These are phyloP conservation scores for Lanius collurio DNA, from an alignment of 2,113 vertebrate species.

Conservation along the genomic window DNA sequence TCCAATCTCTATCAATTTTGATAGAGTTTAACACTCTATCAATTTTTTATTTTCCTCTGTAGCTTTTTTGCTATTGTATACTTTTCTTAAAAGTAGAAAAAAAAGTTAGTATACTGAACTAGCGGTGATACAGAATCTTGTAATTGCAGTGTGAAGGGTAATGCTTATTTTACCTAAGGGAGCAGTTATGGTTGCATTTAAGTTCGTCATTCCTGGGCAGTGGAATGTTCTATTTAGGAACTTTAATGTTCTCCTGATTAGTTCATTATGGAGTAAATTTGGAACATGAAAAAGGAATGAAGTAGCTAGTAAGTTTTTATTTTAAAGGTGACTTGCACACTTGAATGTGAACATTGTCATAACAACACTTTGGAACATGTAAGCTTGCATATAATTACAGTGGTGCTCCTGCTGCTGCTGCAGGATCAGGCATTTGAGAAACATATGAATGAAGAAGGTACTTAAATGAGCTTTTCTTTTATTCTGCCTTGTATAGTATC, in stretches of 20 bases:
- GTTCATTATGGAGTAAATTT: not conserved
- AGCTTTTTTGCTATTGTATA: not conserved
- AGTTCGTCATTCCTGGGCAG: not conserved
- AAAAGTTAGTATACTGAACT: not conserved
- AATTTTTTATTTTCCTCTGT: not conserved
- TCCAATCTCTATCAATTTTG: too few relatives aligned
- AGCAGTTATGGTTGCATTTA: not conserved
- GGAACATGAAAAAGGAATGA: not conserved
- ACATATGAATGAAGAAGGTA: not conserved
- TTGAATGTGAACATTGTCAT: not conserved
- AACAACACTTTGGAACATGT: not conserved
- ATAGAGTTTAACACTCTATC: not conserved
- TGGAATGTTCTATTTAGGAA: not conserved
- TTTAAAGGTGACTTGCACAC: not conserved
- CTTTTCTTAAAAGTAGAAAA: not conserved
- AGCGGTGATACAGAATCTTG: not conserved
- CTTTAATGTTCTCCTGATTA: not conserved
- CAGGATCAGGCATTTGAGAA: not conserved
- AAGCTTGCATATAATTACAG: not conserved
- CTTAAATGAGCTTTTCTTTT: not conserved
- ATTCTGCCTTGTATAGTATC: not conserved
- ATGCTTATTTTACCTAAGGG: not conserved
- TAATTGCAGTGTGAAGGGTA: not conserved
- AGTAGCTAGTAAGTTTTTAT: not conserved
- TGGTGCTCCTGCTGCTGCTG: not conserved